Evolutionary conservation across 2,888 invertebrate genomes (phyloP).

Genomic region (Epinotia brunnichana): DNA sequence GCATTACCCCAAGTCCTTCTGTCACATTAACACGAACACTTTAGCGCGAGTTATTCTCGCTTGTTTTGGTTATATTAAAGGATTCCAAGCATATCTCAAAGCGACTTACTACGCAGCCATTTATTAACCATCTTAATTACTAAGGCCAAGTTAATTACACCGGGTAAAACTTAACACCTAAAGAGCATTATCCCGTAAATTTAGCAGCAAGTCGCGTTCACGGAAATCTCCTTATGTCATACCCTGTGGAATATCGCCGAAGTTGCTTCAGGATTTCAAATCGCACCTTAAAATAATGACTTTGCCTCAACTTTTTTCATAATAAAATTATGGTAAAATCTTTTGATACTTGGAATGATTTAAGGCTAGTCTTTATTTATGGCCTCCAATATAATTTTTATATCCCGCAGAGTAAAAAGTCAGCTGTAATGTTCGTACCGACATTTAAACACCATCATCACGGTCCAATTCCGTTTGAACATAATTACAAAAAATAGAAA

Average conservation of each 20-base stretch:
- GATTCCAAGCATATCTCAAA: constrained; percentile 79
- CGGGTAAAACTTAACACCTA: constrained; percentile 78
- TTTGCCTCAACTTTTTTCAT: constrained; percentile 67
- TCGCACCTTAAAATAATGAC: constrained; percentile 63
- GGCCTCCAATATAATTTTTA: constrained; percentile 71
- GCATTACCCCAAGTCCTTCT: constrained; percentile 64
- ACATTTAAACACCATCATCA: neutral
- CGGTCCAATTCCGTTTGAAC: neutral
- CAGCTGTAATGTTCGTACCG: constrained; percentile 5
- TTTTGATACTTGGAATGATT: constrained; percentile 74
- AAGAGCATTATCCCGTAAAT: constrained; percentile 77
- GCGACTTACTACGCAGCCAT: constrained; percentile 79
- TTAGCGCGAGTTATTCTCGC: constrained; percentile 66
- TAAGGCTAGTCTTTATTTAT: constrained; percentile 70
- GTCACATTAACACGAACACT: constrained; percentile 68
- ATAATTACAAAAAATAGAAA: neutral
- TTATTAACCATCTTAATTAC: constrained; percentile 83
- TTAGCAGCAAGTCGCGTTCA: constrained; percentile 67
- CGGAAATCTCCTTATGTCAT: constrained; percentile 73
- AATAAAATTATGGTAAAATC: constrained; percentile 78
- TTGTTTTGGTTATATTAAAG: constrained; percentile 79
- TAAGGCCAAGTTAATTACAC: constrained; percentile 79
- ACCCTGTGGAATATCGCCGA: constrained; percentile 64
- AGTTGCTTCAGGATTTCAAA: constrained; percentile 66
- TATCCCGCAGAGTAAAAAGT: constrained; percentile 66